phyloP scores from a whole-genome alignment of 2,113 vertebrate species.

The Butorides virescens region DNA sequence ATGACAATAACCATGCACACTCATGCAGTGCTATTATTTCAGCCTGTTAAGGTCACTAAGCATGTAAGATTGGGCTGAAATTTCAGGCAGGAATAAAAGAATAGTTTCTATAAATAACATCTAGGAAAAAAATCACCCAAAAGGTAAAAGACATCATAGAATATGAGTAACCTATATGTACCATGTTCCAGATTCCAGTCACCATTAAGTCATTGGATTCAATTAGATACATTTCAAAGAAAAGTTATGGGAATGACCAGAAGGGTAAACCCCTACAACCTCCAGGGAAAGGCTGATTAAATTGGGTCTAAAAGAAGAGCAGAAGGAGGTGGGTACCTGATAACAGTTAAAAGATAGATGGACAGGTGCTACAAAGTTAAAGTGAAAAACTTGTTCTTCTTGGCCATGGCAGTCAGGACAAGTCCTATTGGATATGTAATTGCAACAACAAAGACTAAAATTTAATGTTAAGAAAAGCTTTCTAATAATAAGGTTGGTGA shows the following conservation, averaged over 20 bases:
- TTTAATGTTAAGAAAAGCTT: not conserved
- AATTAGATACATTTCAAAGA: not conserved
- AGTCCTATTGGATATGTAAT: not conserved
- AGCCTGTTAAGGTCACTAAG: not conserved
- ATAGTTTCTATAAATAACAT: not conserved
- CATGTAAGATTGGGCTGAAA: not conserved
- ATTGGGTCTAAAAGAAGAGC: not conserved
- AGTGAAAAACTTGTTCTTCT: not conserved
- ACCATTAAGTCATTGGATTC: not conserved
- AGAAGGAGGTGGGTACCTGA: not conserved
- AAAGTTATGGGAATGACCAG: not conserved
- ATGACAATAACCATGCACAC: not conserved
- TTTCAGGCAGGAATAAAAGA: not conserved
- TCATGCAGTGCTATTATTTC: not conserved
- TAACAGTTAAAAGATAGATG: not conserved
- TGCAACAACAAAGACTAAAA: not conserved
- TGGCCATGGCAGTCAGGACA: not conserved
- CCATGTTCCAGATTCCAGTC: not conserved
- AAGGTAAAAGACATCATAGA: not conserved
- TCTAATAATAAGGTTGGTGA: not conserved
- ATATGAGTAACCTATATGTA: not conserved
- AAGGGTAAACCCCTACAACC: not conserved
- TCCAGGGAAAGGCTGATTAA: not conserved
- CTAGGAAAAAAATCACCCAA: not conserved
- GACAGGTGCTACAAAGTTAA: not conserved